These are phyloP conservation scores for Malurus leucopterus DNA, from an alignment of 2,797 vertebrate genomes.

Conservation along the genomic window DNA sequence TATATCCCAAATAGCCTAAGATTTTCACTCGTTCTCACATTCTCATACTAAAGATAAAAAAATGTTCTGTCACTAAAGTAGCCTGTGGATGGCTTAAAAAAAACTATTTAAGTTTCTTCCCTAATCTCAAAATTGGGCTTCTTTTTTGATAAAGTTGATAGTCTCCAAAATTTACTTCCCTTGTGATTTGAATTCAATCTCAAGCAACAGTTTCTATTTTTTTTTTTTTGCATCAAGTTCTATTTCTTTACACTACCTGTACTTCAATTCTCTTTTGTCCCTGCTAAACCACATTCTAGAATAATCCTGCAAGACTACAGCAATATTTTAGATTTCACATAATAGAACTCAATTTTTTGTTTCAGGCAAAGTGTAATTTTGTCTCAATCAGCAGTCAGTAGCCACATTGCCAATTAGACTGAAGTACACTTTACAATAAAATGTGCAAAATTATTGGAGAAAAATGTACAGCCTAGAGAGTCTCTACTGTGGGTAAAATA, in stretches of 20 bases:
- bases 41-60: neutral
- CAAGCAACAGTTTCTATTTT: neutral
- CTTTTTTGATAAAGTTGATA: neutral
- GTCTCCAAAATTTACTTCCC: neutral
- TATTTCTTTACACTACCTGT: neutral
- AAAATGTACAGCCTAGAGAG: slow-evolving; percentile 37
- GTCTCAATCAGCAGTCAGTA: slow-evolving; percentile 46
- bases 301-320: neutral
- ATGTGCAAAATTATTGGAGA: slow-evolving; percentile 32
- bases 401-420: slow-evolving; percentile 61
- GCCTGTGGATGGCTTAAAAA: neutral
- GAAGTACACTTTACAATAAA: slow-evolving; percentile 53
- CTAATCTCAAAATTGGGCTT: neutral
- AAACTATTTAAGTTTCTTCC: neutral
- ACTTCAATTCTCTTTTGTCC: slow-evolving; percentile 21
- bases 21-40: neutral
- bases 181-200: neutral
- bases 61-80: neutral
- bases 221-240: neutral
- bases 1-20: neutral
- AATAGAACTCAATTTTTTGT: slow-evolving; percentile 60
- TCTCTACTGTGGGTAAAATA: slow-evolving; percentile 49
- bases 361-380: slow-evolving; percentile 62
- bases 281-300: neutral
- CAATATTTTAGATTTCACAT: slow-evolving; percentile 50